Evolutionary conservation across 2,113 vertebrate species (phyloP), one percentile per base, ranked within the genome.

Genomic region (Corynorhinus townsendii): DNA sequence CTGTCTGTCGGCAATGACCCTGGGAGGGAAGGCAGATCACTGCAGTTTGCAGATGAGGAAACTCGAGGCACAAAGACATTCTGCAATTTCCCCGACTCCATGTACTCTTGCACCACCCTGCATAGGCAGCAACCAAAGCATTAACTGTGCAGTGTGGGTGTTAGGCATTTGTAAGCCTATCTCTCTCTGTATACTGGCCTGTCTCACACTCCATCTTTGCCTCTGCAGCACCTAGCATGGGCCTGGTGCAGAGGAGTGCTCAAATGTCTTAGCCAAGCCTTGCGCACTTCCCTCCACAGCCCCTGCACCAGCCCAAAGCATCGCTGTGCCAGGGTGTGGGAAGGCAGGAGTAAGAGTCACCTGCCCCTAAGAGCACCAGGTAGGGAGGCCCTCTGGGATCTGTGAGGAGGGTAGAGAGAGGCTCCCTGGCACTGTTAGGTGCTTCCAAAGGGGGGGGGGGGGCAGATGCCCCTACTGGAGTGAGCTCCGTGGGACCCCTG

Each of bases 121-220:
- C 30, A 4, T 8, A 4, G 54, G 40, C 35, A 19, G 66, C 81
- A 19, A 11, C 22, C 24, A 47, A 24, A 33, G 83, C 28, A 33
- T 47, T 43, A 14, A 24, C 1, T 68, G 54, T 6, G 3, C 11
- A 0, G 2, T 10, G 17, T 45, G 20, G 66, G 45, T 2, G 6
- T 40, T 0, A 38, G 72, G 68, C 64, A 45, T n/a, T 7, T 43
- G 20, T 1, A 85, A 80, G 82, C 59, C 83, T 14, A 20, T 45
- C 38, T 73, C 69, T 2, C 19, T 82, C 35, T 1, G 8, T 15
- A 17, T 11, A 45, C 11, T 12, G 83, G 30, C 15, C 24, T 62
- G 56, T n/a, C 30, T 84, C 11, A 28, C 33, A 30, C 80, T 35
- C 62, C 49, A 5, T 20, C 28, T 86, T 16, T n/a, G 40, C 28